A percentile compares a stretch with the other conserved stretches of the same genome.
Evolutionary conservation across 2,888 invertebrate genomes (phyloP).

Genomic region (Harpalus rufipes): DNA sequence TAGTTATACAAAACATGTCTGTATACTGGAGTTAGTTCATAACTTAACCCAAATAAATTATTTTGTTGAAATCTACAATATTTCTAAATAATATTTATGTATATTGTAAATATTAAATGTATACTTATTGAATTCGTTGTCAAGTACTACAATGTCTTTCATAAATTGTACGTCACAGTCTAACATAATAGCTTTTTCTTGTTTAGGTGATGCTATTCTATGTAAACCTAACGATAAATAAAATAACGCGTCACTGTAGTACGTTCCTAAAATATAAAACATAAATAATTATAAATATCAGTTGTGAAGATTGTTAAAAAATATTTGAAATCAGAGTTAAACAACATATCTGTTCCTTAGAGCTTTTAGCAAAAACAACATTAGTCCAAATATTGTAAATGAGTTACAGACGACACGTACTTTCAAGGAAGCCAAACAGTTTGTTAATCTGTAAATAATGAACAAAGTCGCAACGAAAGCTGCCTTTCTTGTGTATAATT

Average conservation of each 20-base stretch:
- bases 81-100: background rate
- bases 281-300: conserved; percentile 59
- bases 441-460: too few relatives aligned
- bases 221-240: conserved; percentile 88
- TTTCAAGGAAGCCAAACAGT: too few relatives aligned
- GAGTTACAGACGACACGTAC: too few relatives aligned
- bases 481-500: too few relatives aligned
- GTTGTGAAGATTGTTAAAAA: too few relatives aligned
- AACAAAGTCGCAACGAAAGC: too few relatives aligned
- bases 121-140: conserved; percentile 82
- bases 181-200: conserved; percentile 84
- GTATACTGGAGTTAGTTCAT: conserved; percentile 89
- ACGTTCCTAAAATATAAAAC: conserved; percentile 78
- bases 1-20: conserved; percentile 85
- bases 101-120: conserved; percentile 1
- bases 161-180: conserved; percentile 89
- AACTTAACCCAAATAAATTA: conserved; percentile 85
- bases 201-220: conserved; percentile 81
- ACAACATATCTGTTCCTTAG: too few relatives aligned
- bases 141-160: conserved; percentile 83
- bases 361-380: too few relatives aligned
- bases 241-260: conserved; percentile 89
- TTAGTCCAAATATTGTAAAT: too few relatives aligned
- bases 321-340: too few relatives aligned
- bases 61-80: conserved; percentile 79